Base-by-base conservation (phyloP, 2,797 vertebrate genomes). In the Paedocypris micromegethes region DNA sequence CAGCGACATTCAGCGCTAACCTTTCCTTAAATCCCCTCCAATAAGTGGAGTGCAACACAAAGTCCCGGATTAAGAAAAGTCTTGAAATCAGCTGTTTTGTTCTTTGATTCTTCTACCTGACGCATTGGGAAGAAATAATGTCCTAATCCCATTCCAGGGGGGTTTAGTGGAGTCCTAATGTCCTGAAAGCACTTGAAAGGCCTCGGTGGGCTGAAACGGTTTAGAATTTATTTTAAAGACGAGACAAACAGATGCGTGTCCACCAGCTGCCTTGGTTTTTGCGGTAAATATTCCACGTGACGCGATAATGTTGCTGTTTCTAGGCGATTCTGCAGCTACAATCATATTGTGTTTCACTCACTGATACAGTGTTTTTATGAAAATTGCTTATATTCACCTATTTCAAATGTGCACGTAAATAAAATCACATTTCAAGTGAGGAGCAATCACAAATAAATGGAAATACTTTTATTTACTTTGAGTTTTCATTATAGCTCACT, bases 11-110 rank as follows among this genome's bases (percentile, higher is more conserved):
- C 23, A 23, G 23, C 23, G 41, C 58, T 62, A 52, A 59, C 8
- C 54, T 59, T 66, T n/a, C n/a, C 54, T 38, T 70, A 61, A 71
- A 68, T 60, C 66, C 57, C 60, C 39, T 66, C 44, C 56, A 74
- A 61, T 66, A 68, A 70, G 70, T 46, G 38, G 45, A 65, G 59
- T 43, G 58, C 44, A n/a, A 54, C 57, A 23, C 23, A 64, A 64
- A 64, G 57, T 64, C 51, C 39, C 5, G 46, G 58, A 41, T 53
- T 48, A 52, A 52, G 52, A 66, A 64, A 56, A 40, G 42, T 37
- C 23, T 23, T 67, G 3, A 53, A 56, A 64, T 54, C 23, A 6
- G 23, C 42, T 37, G 38, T 58, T 46, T 54, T 4, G 43, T 64
- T 47, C n/a, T 47, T 54, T 58, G 9, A 40, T 7, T 61, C 53